Conservation (phyloP, 2,888 invertebrate genomes). For the Oasisia sp. region DNA sequence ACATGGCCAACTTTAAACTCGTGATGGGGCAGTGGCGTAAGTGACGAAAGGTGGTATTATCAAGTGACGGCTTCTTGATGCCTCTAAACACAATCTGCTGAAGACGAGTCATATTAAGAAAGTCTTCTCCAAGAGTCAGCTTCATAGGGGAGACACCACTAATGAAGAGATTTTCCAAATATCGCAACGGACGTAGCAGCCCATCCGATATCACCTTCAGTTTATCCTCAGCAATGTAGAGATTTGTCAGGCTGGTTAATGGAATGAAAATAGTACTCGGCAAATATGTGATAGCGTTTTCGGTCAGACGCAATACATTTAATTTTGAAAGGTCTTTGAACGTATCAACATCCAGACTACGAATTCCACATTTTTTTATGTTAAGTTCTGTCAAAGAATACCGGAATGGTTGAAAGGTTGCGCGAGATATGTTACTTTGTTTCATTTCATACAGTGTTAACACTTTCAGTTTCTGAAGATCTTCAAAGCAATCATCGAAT, state of each 20-base stretch:
- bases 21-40: neutral
- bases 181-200: neutral
- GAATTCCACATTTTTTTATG: neutral
- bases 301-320: neutral
- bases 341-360: neutral
- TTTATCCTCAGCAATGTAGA: neutral
- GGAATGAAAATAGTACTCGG: neutral
- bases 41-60: neutral
- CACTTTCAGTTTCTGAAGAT: neutral
- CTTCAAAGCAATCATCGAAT: neutral
- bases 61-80: neutral
- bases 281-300: neutral
- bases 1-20: neutral
- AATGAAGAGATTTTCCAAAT: neutral
- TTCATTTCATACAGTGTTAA: neutral
- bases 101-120: neutral
- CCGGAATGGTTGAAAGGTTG: neutral
- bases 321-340: neutral
- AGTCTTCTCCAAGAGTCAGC: neutral
- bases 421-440: neutral
- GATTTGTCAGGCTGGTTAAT: neutral
- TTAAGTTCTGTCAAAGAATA: neutral
- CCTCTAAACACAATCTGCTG: neutral
- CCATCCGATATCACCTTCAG: neutral
- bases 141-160: neutral